These are phyloP conservation scores for Gulo gulo DNA, from an alignment of 2,113 vertebrate species.

Conservation along the genomic window DNA sequence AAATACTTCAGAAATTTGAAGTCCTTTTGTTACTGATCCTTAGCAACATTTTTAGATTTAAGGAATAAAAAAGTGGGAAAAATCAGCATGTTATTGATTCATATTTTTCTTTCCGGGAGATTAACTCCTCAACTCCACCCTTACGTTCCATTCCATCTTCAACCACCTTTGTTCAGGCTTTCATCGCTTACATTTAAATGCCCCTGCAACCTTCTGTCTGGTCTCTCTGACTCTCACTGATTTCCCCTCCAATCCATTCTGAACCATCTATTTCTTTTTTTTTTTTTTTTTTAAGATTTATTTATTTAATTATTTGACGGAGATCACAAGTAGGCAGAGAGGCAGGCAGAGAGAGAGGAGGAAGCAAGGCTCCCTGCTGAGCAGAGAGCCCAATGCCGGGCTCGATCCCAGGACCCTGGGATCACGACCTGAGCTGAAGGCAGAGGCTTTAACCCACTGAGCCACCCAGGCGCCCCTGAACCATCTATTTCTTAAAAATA, in stretches of 20 bases:
- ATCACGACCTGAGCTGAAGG: no score
- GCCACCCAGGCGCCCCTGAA: no score
- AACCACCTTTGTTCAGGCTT: neutral
- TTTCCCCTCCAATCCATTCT: neutral
- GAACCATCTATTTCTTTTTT: neutral
- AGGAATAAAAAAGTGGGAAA: neutral
- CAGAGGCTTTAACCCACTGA: no score
- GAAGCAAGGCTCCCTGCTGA: no score
- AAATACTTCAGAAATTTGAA: neutral
- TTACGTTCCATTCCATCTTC: neutral
- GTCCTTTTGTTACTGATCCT: neutral
- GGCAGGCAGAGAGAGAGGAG: no score
- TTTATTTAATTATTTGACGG: no score
- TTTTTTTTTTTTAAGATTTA: no score
- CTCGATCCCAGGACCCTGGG: no score
- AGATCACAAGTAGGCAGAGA: no score
- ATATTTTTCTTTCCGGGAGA: neutral
- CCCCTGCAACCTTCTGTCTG: neutral
- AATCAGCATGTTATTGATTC: neutral
- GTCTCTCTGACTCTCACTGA: neutral
- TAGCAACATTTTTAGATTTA: neutral
- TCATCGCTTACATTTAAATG: neutral
- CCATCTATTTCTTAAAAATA: neutral
- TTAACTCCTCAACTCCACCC: neutral
- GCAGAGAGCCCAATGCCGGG: no score